Conservation (phyloP, 2,113 vertebrate genomes). For the Platysteira castanea region DNA sequence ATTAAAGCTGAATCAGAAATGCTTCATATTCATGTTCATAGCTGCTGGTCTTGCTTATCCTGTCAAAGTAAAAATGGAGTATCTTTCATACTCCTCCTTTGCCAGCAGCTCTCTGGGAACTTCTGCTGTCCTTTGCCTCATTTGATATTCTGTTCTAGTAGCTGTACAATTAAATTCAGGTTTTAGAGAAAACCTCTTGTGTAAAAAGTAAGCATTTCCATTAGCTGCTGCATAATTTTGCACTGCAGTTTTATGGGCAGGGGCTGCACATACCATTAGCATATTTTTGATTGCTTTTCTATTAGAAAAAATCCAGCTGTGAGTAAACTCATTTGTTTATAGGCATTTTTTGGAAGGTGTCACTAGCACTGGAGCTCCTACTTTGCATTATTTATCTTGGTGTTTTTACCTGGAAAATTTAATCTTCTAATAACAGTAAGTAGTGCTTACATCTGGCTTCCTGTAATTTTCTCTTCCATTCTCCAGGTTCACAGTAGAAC, state of each 20-base stretch:
- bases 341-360: background rate
- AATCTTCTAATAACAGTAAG: background rate
- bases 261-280: background rate
- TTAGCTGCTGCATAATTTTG: background rate
- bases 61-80: background rate
- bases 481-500: conserved; percentile 91
- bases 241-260: background rate
- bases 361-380: background rate
- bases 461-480: background rate
- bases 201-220: background rate
- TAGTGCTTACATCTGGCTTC: background rate
- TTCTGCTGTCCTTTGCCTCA: background rate
- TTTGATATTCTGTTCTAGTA: background rate
- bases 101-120: background rate
- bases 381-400: background rate
- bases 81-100: background rate
- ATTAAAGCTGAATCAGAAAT: background rate
- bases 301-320: background rate
- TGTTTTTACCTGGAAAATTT: background rate
- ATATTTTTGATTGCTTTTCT: background rate
- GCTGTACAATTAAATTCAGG: background rate
- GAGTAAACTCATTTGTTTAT: background rate
- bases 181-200: background rate
- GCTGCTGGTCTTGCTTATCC: background rate
- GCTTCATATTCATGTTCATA: background rate